Evolutionary conservation across 2,888 invertebrate species (phyloP), one percentile per base, ranked within the genome.

Genomic region (Agrilus biguttatus): DNA sequence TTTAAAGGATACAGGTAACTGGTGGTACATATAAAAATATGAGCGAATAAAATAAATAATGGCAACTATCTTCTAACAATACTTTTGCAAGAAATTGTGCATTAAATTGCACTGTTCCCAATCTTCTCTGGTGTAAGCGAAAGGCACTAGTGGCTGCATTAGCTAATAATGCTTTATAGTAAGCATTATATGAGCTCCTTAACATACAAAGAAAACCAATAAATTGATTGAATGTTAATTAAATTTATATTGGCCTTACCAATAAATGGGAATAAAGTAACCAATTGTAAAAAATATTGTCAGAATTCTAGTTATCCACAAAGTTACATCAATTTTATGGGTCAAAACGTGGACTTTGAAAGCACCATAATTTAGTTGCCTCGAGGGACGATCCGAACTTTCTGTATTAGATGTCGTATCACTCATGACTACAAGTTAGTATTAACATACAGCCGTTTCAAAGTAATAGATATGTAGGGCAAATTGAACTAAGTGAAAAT

Each of bases 141-240:
- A 98, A 73, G 1, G 96, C 95, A 55, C 91, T 95, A 5, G 90
- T 90, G 5, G 96, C 96, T 12, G 93, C 95, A 71, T 88, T 91
- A 41, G 87, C 86, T 51, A 96, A 74, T 49, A 98, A 70, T 13
- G 90, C 90, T 70, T 93, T 90, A 69, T 87, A 86, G 68, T 92
- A 95, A 38, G 83, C 80, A 60, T 83, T 88, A 57, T 78, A 76
- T 28, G 83, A 75, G 61, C 76, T 79, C 52, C 84, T 84, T 55
- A 56, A 75, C 71, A 49, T 53, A 53, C 53, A 47, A 50, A 43
- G 42, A 45, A 36, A 45, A 37, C 33, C 23, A 34, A 13, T 13
- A 38, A 13, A 40, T 32, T 14, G 6, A 28, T 17, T 40, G 35
- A 35, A 14, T 5, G 4, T 35, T 35, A 35, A 13, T 35, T 35